A percentile compares a stretch with the other conserved stretches of the same genome.
phyloP scores from a whole-genome alignment of 2,113 vertebrate genomes.

The Tragelaphus buxtoni region DNA sequence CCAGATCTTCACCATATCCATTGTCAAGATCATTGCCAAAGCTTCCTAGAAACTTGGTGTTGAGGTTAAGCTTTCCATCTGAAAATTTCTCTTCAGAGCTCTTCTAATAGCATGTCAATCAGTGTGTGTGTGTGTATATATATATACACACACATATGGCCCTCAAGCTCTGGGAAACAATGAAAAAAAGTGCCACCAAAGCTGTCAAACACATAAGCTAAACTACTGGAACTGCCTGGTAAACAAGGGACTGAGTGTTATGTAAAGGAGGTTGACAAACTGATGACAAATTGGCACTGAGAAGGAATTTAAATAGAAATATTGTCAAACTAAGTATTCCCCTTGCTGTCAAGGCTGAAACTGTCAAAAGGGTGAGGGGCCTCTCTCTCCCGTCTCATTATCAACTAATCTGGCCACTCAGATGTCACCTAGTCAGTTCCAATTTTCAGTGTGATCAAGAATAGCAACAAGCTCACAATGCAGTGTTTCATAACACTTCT shows the following conservation, averaged over 20 bases:
- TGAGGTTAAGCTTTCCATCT: background rate
- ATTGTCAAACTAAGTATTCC: background rate
- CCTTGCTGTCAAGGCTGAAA: background rate
- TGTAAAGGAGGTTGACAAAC: background rate
- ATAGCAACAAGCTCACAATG: slow-evolving; percentile 92
- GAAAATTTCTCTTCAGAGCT: background rate
- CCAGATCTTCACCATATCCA: background rate
- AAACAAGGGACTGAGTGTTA: background rate
- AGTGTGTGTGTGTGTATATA: background rate
- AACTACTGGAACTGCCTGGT: background rate
- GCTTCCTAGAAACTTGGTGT: background rate
- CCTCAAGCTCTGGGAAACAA: background rate
- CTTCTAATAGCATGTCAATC: background rate
- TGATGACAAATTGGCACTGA: background rate
- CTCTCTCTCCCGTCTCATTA: too few relatives aligned
- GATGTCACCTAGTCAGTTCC: slow-evolving; percentile 23
- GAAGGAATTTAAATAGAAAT: background rate
- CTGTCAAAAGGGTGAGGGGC: background rate
- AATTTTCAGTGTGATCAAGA: slow-evolving; percentile 94
- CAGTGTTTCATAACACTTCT: slow-evolving; percentile 94
- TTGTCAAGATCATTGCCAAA: background rate
- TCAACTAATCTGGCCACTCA: background rate
- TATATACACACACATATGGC: background rate
- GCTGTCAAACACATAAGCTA: background rate
- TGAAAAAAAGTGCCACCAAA: background rate